Percentiles rank a stretch among this genome's conserved stretches.
Conservation (phyloP, 2,113 vertebrate species). For the Butorides virescens region DNA sequence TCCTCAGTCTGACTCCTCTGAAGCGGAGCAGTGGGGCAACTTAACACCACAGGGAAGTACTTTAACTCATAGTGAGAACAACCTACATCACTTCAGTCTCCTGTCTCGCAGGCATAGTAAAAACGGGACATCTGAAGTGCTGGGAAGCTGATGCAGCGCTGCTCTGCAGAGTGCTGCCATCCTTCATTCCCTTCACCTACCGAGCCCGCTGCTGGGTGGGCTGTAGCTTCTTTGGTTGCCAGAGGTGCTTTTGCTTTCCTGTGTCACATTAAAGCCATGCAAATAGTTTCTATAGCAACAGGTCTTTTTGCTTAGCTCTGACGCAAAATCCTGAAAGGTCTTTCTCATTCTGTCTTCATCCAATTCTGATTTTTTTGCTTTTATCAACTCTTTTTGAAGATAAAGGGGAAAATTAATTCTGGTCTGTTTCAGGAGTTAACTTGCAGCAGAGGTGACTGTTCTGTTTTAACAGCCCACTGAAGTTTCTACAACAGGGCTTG, state of each 20-base stretch:
- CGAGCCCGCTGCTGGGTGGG: neutral
- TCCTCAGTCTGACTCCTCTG: neutral
- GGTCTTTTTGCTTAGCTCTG: constrained; percentile 37
- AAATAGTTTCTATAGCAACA: constrained; percentile 78
- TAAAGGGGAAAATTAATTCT: neutral
- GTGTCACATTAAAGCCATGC: constrained; percentile 55
- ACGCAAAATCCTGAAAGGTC: constrained; percentile 51
- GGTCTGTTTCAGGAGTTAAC: neutral
- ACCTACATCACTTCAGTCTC: neutral
- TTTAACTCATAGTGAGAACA: neutral
- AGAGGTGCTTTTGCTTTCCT: constrained; percentile 44
- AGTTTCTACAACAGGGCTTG: neutral
- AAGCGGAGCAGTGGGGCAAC: neutral
- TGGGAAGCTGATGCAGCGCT: neutral
- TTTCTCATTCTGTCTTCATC: constrained; percentile 23
- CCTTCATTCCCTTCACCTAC: neutral
- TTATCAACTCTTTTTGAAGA: neutral
- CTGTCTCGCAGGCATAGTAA: neutral
- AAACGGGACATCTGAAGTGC: neutral
- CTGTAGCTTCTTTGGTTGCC: neutral
- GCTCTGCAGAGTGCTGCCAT: neutral
- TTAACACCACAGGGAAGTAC: neutral
- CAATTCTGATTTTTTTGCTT: neutral
- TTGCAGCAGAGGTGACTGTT: neutral
- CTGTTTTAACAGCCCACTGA: neutral